A percentile compares a stretch with the other conserved stretches of the same genome.
These are phyloP conservation scores for Gallinago stenura DNA, from an alignment of 2,797 vertebrate species.

Conservation along the genomic window DNA sequence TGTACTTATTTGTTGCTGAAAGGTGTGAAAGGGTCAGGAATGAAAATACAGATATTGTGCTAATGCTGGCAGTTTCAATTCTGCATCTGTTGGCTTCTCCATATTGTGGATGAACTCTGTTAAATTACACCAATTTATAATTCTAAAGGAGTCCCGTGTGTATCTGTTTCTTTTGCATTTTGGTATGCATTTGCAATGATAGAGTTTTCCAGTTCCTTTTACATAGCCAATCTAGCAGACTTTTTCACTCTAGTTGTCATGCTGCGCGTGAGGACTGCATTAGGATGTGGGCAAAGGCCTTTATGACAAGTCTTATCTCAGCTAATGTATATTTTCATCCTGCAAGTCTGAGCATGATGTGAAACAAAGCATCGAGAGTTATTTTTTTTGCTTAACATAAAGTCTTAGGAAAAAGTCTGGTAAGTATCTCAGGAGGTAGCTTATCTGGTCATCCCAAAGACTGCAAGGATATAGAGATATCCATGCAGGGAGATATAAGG, in stretches of 20 bases:
- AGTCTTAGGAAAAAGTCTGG: neutral
- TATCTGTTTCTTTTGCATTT: neutral
- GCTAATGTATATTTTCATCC: neutral
- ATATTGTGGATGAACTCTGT: neutral
- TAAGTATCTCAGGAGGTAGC: neutral
- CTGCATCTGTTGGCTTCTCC: neutral
- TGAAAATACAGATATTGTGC: neutral
- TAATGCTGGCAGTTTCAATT: conserved; percentile 18
- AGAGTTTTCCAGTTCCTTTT: neutral
- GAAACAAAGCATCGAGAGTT: neutral
- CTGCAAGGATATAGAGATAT: neutral
- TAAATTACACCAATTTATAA: conserved; percentile 38
- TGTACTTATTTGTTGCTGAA: neutral
- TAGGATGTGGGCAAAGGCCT: neutral
- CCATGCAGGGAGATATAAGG: neutral
- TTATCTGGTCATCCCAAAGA: neutral
- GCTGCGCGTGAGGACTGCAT: neutral
- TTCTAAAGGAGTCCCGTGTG: neutral
- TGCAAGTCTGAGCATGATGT: neutral
- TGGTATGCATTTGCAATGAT: neutral
- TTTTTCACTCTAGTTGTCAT: neutral
- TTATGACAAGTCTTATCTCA: neutral
- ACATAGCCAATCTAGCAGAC: neutral
- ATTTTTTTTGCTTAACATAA: neutral
- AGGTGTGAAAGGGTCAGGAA: neutral